phyloP scores from a whole-genome alignment of 2,113 vertebrate species.

The Charina bottae region DNA sequence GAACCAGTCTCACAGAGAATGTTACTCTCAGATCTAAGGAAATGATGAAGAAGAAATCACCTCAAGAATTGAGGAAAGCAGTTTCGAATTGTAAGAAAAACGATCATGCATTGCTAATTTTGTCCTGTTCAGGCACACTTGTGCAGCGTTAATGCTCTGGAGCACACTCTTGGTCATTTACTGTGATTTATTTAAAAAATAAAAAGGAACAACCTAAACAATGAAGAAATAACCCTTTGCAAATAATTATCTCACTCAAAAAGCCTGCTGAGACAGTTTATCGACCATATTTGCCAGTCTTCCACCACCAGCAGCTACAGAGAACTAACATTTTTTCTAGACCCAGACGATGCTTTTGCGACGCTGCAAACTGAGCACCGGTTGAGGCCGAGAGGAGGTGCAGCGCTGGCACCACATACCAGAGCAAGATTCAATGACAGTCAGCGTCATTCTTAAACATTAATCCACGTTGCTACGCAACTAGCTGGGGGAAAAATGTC shows the following conservation, averaged over 20 bases:
- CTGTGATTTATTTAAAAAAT: background rate
- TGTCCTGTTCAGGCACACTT: background rate
- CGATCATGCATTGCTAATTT: background rate
- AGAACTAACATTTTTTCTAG: background rate
- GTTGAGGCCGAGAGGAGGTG: background rate
- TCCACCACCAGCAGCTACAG: background rate
- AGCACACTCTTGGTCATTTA: background rate
- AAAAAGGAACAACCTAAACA: background rate
- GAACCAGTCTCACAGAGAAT: background rate
- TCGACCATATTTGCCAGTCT: background rate
- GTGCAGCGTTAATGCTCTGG: background rate
- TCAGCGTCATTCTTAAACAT: background rate
- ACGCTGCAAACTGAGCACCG: background rate
- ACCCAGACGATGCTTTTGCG: background rate
- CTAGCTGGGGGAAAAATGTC: slow-evolving; percentile 26
- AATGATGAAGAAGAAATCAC: background rate
- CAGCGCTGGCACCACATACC: background rate
- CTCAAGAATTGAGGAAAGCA: background rate
- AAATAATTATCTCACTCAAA: background rate
- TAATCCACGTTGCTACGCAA: slow-evolving; percentile 67
- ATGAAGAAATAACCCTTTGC: background rate
- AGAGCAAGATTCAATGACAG: background rate
- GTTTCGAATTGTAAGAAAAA: background rate
- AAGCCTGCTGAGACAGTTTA: background rate
- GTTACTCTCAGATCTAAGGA: background rate